These are phyloP conservation scores for Ditylenchus weischeri DNA, from an alignment of 2,888 invertebrate genomes.

Conservation along the genomic window DNA sequence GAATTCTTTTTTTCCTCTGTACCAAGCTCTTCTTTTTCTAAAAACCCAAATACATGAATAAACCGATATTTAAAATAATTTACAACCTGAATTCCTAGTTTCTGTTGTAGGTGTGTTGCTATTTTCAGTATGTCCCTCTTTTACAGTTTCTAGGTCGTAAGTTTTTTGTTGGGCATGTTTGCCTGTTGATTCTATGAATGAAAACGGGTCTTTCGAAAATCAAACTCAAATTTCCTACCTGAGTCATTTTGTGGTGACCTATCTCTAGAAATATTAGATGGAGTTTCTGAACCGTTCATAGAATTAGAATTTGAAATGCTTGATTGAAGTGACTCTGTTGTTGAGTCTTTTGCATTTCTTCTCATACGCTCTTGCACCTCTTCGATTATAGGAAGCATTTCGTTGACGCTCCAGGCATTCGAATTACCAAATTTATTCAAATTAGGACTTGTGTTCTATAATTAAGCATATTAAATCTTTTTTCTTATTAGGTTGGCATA, in stretches of 20 bases:
- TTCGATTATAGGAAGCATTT: conserved; percentile 15
- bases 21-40: not conserved
- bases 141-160: not conserved
- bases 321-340: conserved; percentile 4
- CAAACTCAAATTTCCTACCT: too few species aligned
- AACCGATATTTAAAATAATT: not conserved
- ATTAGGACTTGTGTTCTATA: not conserved
- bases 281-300: not conserved
- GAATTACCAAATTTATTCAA: not conserved
- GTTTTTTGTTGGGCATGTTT: too few species aligned
- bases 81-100: not conserved
- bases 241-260: conserved; percentile 1
- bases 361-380: conserved; percentile 7
- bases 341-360: conserved; percentile 1
- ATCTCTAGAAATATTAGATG: not conserved
- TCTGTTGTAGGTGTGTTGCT: too few species aligned
- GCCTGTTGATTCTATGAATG: too few species aligned
- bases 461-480: not conserved
- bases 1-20: not conserved
- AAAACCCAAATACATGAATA: not conserved
- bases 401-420: not conserved
- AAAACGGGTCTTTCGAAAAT: too few species aligned
- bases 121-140: not conserved
- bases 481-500: not conserved
- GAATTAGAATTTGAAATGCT: not conserved